phyloP scores from a whole-genome alignment of 2,888 invertebrate genomes.

The Leptopilina syphax region DNA sequence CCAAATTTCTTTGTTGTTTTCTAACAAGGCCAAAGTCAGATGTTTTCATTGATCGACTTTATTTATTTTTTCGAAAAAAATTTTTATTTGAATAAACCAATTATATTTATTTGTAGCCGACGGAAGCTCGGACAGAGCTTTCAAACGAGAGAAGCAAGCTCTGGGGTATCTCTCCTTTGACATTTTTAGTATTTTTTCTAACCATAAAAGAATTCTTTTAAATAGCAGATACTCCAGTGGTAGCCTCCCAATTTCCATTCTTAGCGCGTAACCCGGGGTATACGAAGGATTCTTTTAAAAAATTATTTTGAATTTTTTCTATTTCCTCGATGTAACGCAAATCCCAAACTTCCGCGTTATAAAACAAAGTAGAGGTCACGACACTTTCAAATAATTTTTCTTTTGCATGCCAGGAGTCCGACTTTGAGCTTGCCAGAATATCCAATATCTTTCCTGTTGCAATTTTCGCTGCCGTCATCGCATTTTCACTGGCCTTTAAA shows the following conservation, averaged over 20 bases:
- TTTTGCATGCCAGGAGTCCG: not conserved
- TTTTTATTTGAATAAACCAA: not conserved
- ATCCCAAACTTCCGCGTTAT: not conserved
- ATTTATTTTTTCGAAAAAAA: not conserved
- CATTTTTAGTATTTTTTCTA: conserved; percentile 8
- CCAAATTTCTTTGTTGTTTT: not conserved
- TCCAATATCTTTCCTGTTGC: not conserved
- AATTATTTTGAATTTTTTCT: conserved; percentile 3
- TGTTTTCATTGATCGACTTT: not conserved
- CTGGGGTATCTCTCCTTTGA: not conserved
- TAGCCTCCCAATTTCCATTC: not conserved
- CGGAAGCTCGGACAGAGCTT: not conserved
- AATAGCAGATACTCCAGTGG: not conserved
- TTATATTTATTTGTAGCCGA: not conserved
- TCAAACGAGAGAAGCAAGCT: not conserved
- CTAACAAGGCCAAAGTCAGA: conserved; percentile 4
- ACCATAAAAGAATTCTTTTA: not conserved
- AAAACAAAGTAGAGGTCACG: not conserved
- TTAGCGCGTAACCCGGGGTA: not conserved
- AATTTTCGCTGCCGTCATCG: not conserved
- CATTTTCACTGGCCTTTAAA: not conserved
- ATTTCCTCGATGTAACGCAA: not conserved
- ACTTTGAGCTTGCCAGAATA: not conserved
- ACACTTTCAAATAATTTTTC: not conserved
- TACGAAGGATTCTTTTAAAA: not conserved